These are phyloP conservation scores for Nipponia nippon DNA, from an alignment of 2,113 vertebrate genomes.

Conservation along the genomic window DNA sequence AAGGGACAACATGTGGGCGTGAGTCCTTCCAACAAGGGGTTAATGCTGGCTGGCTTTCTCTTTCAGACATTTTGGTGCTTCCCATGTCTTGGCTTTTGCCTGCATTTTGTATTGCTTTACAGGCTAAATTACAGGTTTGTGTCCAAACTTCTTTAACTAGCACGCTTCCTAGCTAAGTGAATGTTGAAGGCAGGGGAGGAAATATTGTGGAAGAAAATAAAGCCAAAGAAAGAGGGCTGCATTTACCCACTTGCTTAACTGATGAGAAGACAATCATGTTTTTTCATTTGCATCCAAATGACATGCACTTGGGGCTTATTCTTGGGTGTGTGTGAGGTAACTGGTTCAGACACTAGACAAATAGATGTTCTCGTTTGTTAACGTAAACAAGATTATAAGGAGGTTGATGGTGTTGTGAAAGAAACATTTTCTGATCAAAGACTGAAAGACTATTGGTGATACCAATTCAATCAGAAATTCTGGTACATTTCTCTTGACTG, in stretches of 20 bases:
- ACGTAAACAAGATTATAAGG: not conserved
- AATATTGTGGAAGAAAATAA: not conserved
- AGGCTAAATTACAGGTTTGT: not conserved
- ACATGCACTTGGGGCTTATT: not conserved
- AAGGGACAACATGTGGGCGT: accelerated
- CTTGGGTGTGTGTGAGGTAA: not conserved
- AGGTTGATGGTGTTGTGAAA: not conserved
- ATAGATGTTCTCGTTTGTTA: not conserved
- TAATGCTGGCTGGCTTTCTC: not conserved
- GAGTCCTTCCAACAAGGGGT: not conserved
- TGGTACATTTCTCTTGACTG: not conserved
- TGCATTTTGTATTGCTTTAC: not conserved
- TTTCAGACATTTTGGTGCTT: not conserved
- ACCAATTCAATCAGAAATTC: not conserved
- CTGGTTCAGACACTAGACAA: not conserved
- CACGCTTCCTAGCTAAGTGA: not conserved
- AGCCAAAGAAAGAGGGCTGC: not conserved
- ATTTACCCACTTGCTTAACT: not conserved
- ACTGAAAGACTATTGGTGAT: not conserved
- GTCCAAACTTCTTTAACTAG: not conserved
- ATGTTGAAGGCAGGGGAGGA: not conserved
- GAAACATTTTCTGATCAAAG: not conserved
- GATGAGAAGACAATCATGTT: not conserved
- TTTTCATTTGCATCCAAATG: not conserved
- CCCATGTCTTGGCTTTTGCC: not conserved